Conservation (phyloP, 2,113 vertebrate species). For the Xiphophorus maculatus region DNA sequence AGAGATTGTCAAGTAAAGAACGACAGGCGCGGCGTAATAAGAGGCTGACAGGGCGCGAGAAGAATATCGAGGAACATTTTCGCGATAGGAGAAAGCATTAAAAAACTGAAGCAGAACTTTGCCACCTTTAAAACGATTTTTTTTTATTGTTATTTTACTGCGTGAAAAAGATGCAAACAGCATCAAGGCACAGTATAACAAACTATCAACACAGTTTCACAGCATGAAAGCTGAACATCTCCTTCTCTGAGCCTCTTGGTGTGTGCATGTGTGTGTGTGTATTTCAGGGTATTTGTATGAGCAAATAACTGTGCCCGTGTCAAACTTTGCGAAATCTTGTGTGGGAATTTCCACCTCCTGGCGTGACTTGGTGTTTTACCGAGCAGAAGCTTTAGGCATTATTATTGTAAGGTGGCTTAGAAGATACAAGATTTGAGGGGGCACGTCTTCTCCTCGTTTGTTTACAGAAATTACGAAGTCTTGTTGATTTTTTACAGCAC, state of each 20-base stretch:
- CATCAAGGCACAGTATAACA: slow-evolving; percentile 43
- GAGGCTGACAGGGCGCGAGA: slow-evolving; percentile 46
- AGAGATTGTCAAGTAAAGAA: slow-evolving; percentile 45
- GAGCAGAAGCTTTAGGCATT: slow-evolving; percentile 18
- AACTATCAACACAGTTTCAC: slow-evolving; percentile 51
- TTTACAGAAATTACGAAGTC: neutral
- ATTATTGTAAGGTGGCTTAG: slow-evolving; percentile 3
- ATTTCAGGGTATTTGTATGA: slow-evolving; percentile 7
- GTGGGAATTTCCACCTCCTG: slow-evolving; percentile 8
- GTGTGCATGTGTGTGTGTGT: neutral
- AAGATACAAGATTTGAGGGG: neutral
- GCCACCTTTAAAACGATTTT: slow-evolving; percentile 45
- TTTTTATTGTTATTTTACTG: slow-evolving; percentile 34
- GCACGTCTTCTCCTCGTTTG: neutral
- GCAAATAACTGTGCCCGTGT: neutral
- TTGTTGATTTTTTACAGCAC: neutral
- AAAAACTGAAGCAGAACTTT: slow-evolving; percentile 32
- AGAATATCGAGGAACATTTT: slow-evolving; percentile 41
- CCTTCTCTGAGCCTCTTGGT: slow-evolving; percentile 5
- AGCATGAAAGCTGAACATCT: slow-evolving; percentile 39
- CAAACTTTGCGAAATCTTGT: neutral
- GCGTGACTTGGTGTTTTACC: neutral
- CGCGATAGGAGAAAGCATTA: neutral
- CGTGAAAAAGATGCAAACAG: slow-evolving; percentile 43
- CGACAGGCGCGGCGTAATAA: slow-evolving; percentile 47